These are phyloP conservation scores for Limosa lapponica DNA, from an alignment of 2,797 vertebrate species.

Conservation along the genomic window DNA sequence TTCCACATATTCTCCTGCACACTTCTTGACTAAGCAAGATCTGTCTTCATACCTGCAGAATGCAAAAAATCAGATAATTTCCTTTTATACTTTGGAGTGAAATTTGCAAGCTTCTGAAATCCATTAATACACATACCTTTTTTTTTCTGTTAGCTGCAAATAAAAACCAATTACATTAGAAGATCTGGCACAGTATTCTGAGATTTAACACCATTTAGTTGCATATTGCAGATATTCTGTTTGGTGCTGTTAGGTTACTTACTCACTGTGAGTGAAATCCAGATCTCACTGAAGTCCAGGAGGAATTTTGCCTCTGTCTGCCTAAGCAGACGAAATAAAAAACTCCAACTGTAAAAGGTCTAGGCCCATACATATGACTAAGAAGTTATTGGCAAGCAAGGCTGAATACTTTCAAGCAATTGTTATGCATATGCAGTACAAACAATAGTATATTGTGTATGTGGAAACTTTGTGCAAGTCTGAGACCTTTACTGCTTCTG, in stretches of 20 bases:
- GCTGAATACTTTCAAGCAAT: constrained; percentile 29
- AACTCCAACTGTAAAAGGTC: background rate
- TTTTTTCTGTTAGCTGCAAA: background rate
- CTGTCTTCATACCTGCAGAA: background rate
- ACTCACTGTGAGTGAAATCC: background rate
- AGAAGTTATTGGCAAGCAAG: background rate
- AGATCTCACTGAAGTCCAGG: background rate
- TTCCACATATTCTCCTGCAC: background rate
- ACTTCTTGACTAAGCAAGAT: background rate
- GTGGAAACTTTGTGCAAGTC: background rate
- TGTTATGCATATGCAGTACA: constrained; percentile 31
- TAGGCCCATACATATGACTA: background rate
- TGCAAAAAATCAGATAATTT: background rate
- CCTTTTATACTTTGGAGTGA: background rate
- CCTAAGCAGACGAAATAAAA: background rate
- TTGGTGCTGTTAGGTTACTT: background rate
- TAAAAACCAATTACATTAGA: background rate
- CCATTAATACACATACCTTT: background rate
- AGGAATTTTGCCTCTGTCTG: background rate
- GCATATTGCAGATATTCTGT: background rate
- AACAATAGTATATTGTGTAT: constrained; percentile 23
- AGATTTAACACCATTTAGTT: background rate
- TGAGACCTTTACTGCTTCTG: constrained; percentile 15
- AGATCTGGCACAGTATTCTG: background rate
- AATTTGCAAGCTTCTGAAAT: background rate